These are phyloP conservation scores for Diaperis boleti DNA, from an alignment of 2,888 invertebrate genomes.

Conservation along the genomic window DNA sequence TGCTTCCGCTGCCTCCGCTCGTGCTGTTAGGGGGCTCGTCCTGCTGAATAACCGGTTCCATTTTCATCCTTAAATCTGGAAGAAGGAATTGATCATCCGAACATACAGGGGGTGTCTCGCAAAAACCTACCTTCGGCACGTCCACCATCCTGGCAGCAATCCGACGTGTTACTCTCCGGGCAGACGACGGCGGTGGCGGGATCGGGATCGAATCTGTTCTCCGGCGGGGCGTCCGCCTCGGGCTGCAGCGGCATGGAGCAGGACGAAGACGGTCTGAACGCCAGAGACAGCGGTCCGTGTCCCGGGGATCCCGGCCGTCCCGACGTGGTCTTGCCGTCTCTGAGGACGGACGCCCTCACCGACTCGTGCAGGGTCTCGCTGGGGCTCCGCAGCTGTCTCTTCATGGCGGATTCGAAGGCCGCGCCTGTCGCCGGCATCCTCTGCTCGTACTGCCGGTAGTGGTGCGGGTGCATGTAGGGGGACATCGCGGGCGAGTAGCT, in stretches of 20 bases:
- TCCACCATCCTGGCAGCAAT: conserved; percentile 64
- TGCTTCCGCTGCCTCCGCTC: conserved; percentile 61
- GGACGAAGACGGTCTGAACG: conserved; percentile 66
- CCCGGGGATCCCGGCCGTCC: conserved; percentile 66
- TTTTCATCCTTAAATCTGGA: conserved; percentile 83
- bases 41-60: conserved; percentile 67
- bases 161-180: conserved; percentile 64
- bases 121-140: conserved; percentile 69
- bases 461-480: conserved; percentile 66
- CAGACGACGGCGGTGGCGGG: conserved; percentile 66
- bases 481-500: conserved; percentile 68
- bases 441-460: conserved; percentile 63
- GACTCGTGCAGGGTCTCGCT: conserved; percentile 74
- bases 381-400: conserved; percentile 70
- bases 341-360: conserved; percentile 74
- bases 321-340: conserved; percentile 74
- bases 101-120: too few species aligned
- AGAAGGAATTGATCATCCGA: not conserved
- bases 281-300: conserved; percentile 56
- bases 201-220: conserved; percentile 68
- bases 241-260: conserved; percentile 67
- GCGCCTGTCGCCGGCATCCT: conserved; percentile 63
- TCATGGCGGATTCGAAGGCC: conserved; percentile 64
- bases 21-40: conserved; percentile 63
- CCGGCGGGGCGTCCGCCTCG: conserved; percentile 70